Percentiles rank a stretch among this genome's conserved stretches.
phyloP scores from a whole-genome alignment of 2,797 vertebrate species.

The Sebastes vulpes region DNA sequence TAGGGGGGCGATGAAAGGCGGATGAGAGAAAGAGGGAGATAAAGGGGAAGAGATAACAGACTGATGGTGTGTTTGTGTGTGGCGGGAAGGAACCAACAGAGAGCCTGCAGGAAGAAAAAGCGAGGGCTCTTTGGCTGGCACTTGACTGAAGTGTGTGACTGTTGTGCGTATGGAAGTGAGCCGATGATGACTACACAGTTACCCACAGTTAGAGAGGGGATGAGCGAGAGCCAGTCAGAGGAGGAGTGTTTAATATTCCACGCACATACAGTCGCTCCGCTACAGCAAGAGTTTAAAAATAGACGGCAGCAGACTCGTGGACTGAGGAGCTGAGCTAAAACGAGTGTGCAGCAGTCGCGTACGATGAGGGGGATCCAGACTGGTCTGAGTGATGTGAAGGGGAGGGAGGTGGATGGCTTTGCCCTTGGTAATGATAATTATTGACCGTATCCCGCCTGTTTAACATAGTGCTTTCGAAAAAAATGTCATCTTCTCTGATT shows the following conservation, averaged over 20 bases:
- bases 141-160: conserved; percentile 59
- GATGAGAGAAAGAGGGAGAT: conserved; percentile 5
- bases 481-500: not conserved
- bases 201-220: conserved; percentile 49
- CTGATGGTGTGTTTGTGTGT: conserved; percentile 30
- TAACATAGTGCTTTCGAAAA: not conserved
- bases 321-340: conserved; percentile 60
- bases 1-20: not conserved
- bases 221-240: conserved; percentile 30
- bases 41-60: not conserved
- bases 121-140: conserved; percentile 51
- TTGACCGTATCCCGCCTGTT: not conserved
- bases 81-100: not conserved
- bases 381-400: conserved; percentile 18
- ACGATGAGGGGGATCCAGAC: conserved; percentile 39
- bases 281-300: conserved; percentile 82
- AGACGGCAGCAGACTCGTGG: conserved; percentile 68
- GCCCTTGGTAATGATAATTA: not conserved
- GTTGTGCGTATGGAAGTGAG: conserved; percentile 51
- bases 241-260: conserved; percentile 73
- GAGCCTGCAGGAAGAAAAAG: conserved; percentile 19
- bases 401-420: not conserved
- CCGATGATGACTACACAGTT: conserved; percentile 55
- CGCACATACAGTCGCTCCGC: conserved; percentile 65
- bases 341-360: conserved; percentile 24